Evolutionary conservation across 2,797 vertebrate genomes (phyloP).

Genomic region (Phoeniculus purpureus): DNA sequence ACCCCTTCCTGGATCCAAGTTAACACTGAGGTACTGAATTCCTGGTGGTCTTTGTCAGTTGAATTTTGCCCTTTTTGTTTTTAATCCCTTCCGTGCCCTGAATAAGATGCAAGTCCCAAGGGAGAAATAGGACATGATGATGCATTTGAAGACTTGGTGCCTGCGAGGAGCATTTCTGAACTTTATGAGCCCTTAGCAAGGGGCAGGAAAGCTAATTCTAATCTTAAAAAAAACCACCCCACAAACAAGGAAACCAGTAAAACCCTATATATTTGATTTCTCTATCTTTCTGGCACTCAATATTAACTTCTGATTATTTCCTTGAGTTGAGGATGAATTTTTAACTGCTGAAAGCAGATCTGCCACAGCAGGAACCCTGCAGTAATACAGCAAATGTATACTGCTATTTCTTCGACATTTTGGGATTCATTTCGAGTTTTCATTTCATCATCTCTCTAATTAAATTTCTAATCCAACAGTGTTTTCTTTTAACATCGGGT

Average conservation of each 20-base stretch:
- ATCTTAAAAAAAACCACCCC: neutral
- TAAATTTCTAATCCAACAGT: neutral
- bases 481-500: neutral
- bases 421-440: neutral
- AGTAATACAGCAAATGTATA: neutral
- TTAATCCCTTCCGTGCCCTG: neutral
- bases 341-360: neutral
- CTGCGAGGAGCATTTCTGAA: neutral
- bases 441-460: neutral
- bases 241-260: neutral
- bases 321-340: neutral
- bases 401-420: neutral
- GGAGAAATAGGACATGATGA: neutral
- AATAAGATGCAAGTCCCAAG: constrained; percentile 15
- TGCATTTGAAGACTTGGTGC: neutral
- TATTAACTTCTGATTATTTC: neutral
- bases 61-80: neutral
- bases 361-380: neutral
- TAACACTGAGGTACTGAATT: constrained; percentile 34
- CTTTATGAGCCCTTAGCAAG: neutral
- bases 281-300: neutral
- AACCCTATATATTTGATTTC: fast-evolving
- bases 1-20: constrained; percentile 53
- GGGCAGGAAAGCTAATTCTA: neutral
- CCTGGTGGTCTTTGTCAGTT: constrained; percentile 26